phyloP scores from a whole-genome alignment of 2,113 vertebrate species.

The Tachuris rubrigastra region DNA sequence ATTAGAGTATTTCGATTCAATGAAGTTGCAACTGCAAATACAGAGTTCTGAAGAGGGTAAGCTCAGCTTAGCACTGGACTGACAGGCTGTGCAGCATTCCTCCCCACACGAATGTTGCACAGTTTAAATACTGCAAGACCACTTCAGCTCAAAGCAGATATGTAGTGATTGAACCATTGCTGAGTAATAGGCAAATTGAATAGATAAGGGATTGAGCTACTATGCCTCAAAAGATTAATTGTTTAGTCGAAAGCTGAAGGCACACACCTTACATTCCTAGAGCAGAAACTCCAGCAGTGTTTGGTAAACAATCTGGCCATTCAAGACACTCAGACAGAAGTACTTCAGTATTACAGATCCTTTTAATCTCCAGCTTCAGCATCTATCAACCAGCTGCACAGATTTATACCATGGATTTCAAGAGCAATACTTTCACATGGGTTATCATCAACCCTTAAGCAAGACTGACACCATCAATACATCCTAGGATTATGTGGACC shows the following conservation, averaged over 20 bases:
- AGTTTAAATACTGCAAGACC: neutral
- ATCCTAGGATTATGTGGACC: rapidly evolving
- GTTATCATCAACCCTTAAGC: neutral
- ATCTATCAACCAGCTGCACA: neutral
- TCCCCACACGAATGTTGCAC: neutral
- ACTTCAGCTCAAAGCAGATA: neutral
- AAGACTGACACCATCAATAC: neutral
- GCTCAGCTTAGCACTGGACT: neutral
- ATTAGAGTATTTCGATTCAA: neutral
- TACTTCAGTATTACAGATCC: neutral
- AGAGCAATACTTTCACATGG: neutral
- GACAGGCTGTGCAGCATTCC: neutral
- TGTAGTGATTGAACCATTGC: neutral
- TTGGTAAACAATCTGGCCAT: neutral
- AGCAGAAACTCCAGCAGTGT: neutral
- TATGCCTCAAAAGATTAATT: neutral
- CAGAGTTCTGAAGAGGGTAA: neutral
- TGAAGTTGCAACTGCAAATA: neutral
- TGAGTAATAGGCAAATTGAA: neutral
- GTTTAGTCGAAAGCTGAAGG: neutral
- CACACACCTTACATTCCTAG: neutral
- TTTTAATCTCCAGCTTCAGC: neutral
- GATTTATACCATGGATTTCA: neutral
- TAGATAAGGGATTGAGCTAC: neutral
- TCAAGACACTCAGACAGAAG: neutral